Base-by-base conservation (phyloP, 35 echinoderm and acorn worm species). In the Patiria miniata region DNA sequence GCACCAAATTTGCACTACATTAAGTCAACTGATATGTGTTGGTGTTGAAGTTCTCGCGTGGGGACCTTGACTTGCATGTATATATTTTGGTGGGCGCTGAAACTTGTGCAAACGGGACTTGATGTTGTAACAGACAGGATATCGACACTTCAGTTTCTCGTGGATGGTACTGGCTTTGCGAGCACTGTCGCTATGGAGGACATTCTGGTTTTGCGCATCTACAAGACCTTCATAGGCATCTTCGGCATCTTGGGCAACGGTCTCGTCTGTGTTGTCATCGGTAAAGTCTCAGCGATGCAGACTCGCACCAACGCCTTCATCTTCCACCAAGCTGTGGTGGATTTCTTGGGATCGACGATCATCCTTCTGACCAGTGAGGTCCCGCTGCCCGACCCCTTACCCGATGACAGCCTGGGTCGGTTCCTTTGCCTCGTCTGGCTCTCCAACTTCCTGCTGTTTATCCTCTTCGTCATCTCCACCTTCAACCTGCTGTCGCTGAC, bases 401-500 rank as follows among this genome's bases (percentile, higher is more conserved):
- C 85, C 12, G 23, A 61, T 52, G 58, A 60, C 15, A 17, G 68
- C 0, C 40, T 40, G 26, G 79, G 88, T 36, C 32, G 5, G 6
- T 7, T 90, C 0, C 83, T 83, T 29, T 90, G 88, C 55, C 81
- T 56, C 23, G 34, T 90, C 33, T 90, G 88, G 88, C 82, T 61
- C 2, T 68, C 78, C 32, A 3, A 77, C 21, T 68, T 90, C 17
- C 73, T 90, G 34, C 58, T 93, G 61, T 93, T 80, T 39, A 52
- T 40, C 33, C 68, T 79, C 38, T 51, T 88, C 19, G 65, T 61
- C 2, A 79, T 82, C 17, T 93, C 91, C 8, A 78, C 85, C 2
- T 83, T 88, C 39, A 93, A 87, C 36, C 65, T 93, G 9, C 50
- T 77, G 1, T 54, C 84, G 15, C 38, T 93, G 36, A 80, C 91